phyloP scores from a whole-genome alignment of 2,113 vertebrate genomes.

The Pogonocichla stellata region DNA sequence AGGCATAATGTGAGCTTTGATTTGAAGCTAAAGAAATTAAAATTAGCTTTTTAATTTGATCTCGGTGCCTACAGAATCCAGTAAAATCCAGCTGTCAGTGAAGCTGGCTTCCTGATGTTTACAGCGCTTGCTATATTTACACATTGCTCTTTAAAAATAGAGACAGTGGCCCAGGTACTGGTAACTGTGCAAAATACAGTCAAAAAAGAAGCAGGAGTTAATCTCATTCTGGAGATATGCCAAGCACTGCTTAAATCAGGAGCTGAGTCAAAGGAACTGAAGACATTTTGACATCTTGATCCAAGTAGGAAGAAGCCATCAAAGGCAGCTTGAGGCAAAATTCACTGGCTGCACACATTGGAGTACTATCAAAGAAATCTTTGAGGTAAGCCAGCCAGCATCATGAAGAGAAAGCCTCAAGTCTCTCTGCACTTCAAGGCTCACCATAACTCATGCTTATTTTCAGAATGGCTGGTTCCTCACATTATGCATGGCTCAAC shows the following conservation, averaged over 20 bases:
- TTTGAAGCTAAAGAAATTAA: not conserved
- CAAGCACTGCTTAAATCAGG: conserved; percentile 34
- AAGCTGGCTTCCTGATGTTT: not conserved
- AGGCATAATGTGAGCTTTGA: not conserved
- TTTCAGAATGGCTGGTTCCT: conserved; percentile 5
- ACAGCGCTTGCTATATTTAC: not conserved
- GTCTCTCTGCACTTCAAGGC: conserved; percentile 31
- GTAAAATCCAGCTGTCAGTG: not conserved
- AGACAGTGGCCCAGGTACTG: not conserved
- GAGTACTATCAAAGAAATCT: conserved; percentile 59
- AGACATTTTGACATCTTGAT: conserved; percentile 68
- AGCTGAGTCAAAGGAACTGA: conserved; percentile 47
- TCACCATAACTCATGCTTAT: not conserved
- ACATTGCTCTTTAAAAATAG: not conserved
- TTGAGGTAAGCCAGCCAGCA: conserved; percentile 43
- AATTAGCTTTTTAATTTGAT: not conserved
- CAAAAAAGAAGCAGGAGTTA: conserved; percentile 24
- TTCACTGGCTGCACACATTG: conserved; percentile 41
- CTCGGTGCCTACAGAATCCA: not conserved
- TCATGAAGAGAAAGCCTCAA: conserved; percentile 33
- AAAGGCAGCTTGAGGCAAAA: conserved; percentile 53
- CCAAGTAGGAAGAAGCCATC: conserved; percentile 63
- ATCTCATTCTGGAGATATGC: conserved; percentile 29
- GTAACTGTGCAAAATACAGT: not conserved
- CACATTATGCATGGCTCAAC: not conserved